Conservation (phyloP, 2,888 invertebrate species). For the Gasteruption jaculator region DNA sequence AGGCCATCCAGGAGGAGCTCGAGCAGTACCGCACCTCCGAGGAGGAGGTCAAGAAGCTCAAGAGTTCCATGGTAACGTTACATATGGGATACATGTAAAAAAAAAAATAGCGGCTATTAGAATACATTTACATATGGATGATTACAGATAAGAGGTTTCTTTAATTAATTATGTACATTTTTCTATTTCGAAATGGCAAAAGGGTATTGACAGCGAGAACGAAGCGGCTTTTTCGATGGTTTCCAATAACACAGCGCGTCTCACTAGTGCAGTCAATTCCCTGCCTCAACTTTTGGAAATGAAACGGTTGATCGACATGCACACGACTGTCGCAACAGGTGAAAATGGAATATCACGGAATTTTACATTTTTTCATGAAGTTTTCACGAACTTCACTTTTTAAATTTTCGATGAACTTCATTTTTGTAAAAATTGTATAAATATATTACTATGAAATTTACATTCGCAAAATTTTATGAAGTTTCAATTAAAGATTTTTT, state of each 20-base stretch:
- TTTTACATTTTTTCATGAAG: slow-evolving; percentile 5
- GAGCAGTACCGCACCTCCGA: slow-evolving; percentile 92
- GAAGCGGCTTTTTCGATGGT: slow-evolving; percentile 84
- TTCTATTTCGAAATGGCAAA: slow-evolving; percentile 13
- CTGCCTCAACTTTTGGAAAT: slow-evolving; percentile 95
- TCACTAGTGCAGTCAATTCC: slow-evolving; percentile 93
- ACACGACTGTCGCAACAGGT: slow-evolving; percentile 96
- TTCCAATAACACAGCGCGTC: slow-evolving; percentile 85
- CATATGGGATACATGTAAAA: slow-evolving; percentile 2
- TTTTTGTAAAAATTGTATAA: slow-evolving; percentile 9
- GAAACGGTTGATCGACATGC: slow-evolving; percentile 97
- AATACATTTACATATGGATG: neutral
- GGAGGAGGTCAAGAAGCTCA: slow-evolving; percentile 93
- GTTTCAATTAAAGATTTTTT: too few species aligned
- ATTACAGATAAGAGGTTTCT: slow-evolving; percentile 2
- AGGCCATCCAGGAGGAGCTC: slow-evolving; percentile 96
- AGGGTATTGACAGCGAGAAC: slow-evolving; percentile 81
- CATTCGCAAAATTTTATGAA: neutral
- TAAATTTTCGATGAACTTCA: too few species aligned
- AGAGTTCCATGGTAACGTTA: slow-evolving; percentile 73
- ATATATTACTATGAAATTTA: slow-evolving; percentile 6
- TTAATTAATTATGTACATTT: neutral
- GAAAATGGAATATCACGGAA: too few species aligned
- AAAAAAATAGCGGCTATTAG: neutral
- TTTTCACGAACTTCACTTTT: slow-evolving; percentile 4